Evolutionary conservation across 2,888 invertebrate genomes (phyloP).

Genomic region (Volucella inanis): DNA sequence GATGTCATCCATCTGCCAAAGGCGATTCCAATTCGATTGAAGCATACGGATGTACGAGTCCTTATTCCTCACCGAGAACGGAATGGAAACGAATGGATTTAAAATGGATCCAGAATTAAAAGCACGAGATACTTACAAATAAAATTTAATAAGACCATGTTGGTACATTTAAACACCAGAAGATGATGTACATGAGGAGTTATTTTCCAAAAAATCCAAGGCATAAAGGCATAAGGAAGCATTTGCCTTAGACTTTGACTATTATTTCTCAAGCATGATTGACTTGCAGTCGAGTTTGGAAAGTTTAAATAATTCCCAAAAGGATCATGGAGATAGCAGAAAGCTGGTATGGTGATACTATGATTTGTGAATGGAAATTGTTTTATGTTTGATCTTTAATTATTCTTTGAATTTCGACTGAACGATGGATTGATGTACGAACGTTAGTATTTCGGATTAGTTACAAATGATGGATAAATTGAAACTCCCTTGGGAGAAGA

Average conservation of each 20-base stretch:
- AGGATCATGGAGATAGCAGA: background rate
- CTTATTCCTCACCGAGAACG: background rate
- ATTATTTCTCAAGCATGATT: conserved; percentile 24
- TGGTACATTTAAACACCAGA: conserved; percentile 58
- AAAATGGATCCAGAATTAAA: background rate
- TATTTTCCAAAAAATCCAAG: background rate
- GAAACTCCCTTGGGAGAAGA: background rate
- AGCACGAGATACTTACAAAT: conserved; percentile 26
- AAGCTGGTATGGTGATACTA: background rate
- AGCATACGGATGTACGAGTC: conserved; percentile 49
- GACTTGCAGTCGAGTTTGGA: background rate
- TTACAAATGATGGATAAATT: background rate
- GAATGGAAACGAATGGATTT: conserved; percentile 6
- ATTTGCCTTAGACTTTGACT: conserved; percentile 3
- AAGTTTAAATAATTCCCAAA: background rate
- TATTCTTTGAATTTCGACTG: background rate
- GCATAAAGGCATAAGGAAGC: background rate
- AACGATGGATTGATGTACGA: background rate
- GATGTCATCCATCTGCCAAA: conserved; percentile 58
- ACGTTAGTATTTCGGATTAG: background rate
- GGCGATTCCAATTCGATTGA: conserved; percentile 66
- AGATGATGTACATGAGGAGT: conserved; percentile 26
- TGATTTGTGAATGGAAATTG: background rate
- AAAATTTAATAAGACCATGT: conserved; percentile 62
- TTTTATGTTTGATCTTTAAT: conserved; percentile 8